Percentiles rank a stretch among this genome's conserved stretches.
Conservation (phyloP, 2,113 vertebrate genomes). For the Peromyscus californicus region DNA sequence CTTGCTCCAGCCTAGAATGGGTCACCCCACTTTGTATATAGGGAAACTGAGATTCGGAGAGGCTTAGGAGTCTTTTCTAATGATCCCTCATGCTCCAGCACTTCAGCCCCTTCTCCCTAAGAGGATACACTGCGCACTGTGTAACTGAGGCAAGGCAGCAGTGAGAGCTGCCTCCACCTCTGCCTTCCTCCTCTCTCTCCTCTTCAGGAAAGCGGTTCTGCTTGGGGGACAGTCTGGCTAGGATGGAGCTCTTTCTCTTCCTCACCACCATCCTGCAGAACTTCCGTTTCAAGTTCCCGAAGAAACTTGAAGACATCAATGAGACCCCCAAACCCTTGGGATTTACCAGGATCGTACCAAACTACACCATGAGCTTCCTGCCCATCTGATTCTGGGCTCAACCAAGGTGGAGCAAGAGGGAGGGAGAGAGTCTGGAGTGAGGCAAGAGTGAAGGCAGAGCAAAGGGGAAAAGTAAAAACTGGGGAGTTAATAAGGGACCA, state of each 20-base stretch:
- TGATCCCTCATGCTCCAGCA: neutral
- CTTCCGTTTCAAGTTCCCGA: slow-evolving; percentile 68
- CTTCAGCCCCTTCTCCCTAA: neutral
- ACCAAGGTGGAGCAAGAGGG: neutral
- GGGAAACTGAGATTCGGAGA: neutral
- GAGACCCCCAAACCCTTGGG: slow-evolving; percentile 59
- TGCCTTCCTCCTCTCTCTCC: neutral
- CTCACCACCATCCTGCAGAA: slow-evolving; percentile 80
- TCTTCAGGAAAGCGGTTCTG: slow-evolving; percentile 81
- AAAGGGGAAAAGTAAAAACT: rapidly evolving
- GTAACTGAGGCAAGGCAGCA: rapidly evolving
- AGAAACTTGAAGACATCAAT: slow-evolving; percentile 61
- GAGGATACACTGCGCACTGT: rapidly evolving
- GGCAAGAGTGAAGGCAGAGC: rapidly evolving
- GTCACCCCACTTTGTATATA: too few relatives aligned
- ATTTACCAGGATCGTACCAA: slow-evolving; percentile 66
- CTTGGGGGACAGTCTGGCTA: slow-evolving; percentile 77
- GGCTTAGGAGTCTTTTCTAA: too few relatives aligned
- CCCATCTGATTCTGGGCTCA: neutral
- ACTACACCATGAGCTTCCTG: slow-evolving; percentile 71
- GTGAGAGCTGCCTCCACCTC: neutral
- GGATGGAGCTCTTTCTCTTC: slow-evolving; percentile 83
- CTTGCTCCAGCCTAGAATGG: neutral
- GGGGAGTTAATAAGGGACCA: rapidly evolving
- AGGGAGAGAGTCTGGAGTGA: rapidly evolving